phyloP scores from a whole-genome alignment of 2,888 invertebrate genomes.

The Drosophila greeni region DNA sequence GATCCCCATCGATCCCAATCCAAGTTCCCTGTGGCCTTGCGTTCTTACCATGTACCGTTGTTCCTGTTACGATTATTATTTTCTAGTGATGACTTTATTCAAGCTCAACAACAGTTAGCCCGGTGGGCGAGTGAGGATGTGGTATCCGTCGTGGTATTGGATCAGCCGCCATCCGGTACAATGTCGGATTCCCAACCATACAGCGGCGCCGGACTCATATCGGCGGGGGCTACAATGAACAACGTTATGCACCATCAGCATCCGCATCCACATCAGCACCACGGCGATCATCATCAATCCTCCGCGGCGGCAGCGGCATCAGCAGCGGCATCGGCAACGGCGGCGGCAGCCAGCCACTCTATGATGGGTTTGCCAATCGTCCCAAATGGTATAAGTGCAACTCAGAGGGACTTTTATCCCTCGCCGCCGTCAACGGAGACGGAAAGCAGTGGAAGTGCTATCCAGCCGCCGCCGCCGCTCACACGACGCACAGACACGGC shows the following conservation, averaged over 20 bases:
- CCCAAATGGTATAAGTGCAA: conserved; percentile 79
- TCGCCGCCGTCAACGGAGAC: conserved; percentile 80
- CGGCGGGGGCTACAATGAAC: conserved; percentile 81
- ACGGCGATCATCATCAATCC: conserved; percentile 78
- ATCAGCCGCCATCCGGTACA: conserved; percentile 78
- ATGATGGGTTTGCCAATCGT: conserved; percentile 75
- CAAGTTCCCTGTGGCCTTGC: conserved; percentile 57
- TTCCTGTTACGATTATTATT: conserved; percentile 89
- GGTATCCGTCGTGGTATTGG: conserved; percentile 82
- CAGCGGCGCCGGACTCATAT: conserved; percentile 81
- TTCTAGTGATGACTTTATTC: conserved; percentile 98
- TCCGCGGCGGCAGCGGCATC: conserved; percentile 64
- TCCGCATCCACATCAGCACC: conserved; percentile 79
- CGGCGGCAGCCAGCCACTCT: conserved; percentile 69
- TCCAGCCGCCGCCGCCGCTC: conserved; percentile 77
- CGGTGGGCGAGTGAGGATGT: conserved; percentile 95
- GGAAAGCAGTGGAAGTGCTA: conserved; percentile 81
- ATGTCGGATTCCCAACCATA: conserved; percentile 79
- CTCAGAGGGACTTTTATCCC: conserved; percentile 80
- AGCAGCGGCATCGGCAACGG: conserved; percentile 56
- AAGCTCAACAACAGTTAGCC: conserved; percentile 97
- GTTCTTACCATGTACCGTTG: conserved; percentile 81
- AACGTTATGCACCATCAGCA: conserved; percentile 79
- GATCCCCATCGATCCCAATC: conserved; percentile 14
- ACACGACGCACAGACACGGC: conserved; percentile 71